Base-by-base conservation (phyloP, 2,113 vertebrate genomes). In the Melanerpes formicivorus region DNA sequence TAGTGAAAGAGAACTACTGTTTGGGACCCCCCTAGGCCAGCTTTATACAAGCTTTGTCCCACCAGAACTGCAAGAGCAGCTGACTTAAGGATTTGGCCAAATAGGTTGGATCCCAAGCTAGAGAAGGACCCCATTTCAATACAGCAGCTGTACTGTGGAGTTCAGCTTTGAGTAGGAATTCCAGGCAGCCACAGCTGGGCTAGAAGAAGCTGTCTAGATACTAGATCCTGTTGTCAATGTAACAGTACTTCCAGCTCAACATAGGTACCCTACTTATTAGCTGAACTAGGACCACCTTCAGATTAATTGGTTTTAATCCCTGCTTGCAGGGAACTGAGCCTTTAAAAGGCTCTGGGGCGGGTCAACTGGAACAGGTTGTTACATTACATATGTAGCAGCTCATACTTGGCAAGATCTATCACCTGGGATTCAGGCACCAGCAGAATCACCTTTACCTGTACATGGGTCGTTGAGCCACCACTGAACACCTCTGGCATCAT, bases 261-360 rank as follows among this genome's bases (percentile, higher is more conserved):
- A 11, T 7, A 9, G 56, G 50, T n/a, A 44, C 55, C 44, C 54
- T 72, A 74, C 74, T 71, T 80, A 67, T 75, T 72, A 75, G 62
- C 71, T 44, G 26, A 91, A 32, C 72, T 84, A 85, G 67, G 42
- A 82, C 64, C 46, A 27, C 72, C 87, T 85, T 22, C 76, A 87
- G 55, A 77, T 81, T 29, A 69, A 54, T 82, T 89, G 64, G 65
- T 95, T 90, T 91, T 85, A 93, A 90, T 37, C 27, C 42, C 58
- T 80, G 80, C 54, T 69, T 80, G 80, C 74, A 71, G 70, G 58
- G 54, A 87, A 75, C 48, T 11, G 64, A 95, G 54, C 65, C 83
- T 75, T 74, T 77, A 52, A 32, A 75, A 82, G 60, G 50, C 60
- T 85, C 90, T 83, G 79, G 79, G 80, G 80, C 7, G n/a, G 76